Base-by-base conservation (phyloP, 2,113 vertebrate genomes). In the Myotis brandtii region DNA sequence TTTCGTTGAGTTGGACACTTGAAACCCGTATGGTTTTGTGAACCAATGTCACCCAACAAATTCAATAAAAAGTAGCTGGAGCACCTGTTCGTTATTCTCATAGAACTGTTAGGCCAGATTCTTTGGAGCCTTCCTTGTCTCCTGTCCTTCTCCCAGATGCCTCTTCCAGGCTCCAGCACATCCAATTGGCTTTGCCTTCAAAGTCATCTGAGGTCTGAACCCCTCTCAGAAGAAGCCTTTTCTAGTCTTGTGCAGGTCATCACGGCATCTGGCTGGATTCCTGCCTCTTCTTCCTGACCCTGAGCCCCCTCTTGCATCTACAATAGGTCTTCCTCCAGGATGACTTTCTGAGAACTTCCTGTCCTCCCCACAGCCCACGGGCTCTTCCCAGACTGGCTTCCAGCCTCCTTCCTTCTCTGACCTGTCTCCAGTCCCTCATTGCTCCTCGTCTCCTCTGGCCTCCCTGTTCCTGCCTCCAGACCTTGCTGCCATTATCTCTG, bases 391-490 rank as follows among this genome's bases (percentile, higher is more conserved):
- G 34, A 18, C 11, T 10, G 30, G 54, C 21, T 23, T 7, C 20
- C 1, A 1, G 79, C 59, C 4, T 9, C 70, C 70, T 66, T 23
- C 2, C 6, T 8, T 9, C 66, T 40, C 21, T 46, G 30, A 27
- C 46, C 56, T 12, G 2, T 7, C 43, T 1, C n/a, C 23, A 17
- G 3, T 2, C 5, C 27, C 25, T 9, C 11, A 1, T 20, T 9
- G 17, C 27, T 43, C 32, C 7, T 27, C 3, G 16, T 16, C 12
- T 37, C 30, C 6, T 0, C 10, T 16, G 2, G 5, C 9, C 30
- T 56, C 59, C 11, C 12, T 52, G 46, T 43, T 43, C n/a, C 43
- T 27, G 52, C 21, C 34, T 73, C 67, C 66, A 75, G 54, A 10
- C 30, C 46, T 67, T 14, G 37, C 16, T 12, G 5, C n/a, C 20